Evolutionary conservation across 2,888 invertebrate species (phyloP), one percentile per base, ranked within the genome.

Genomic region (Pollenia labialis): DNA sequence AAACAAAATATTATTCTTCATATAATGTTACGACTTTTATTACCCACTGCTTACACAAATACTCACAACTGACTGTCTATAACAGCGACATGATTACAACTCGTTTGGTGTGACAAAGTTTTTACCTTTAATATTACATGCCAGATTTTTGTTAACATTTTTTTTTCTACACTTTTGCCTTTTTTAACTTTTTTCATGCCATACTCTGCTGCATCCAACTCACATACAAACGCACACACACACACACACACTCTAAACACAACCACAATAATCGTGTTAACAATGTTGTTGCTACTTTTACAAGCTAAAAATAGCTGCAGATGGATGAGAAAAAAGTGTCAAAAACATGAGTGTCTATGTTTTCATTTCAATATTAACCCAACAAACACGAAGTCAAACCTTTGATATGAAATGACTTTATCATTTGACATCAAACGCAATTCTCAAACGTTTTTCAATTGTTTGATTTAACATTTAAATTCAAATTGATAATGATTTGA

Each of bases 251-350:
- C 42, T 71, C 54, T 42, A 16, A 14, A 69, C 66, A n/a, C 77
- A 77, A 50, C 64, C 66, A 54, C 66, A 76, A 77, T 81, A 81
- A 85, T 81, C 72, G 76, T 74, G 77, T 79, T 75, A 85, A 82
- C 76, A 81, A 77, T 74, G 75, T 79, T 88, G 83, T 85, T 84
- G 87, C 81, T 81, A 85, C 75, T 80, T 83, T 72, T 66, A 84
- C 80, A 64, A 69, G 46, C 62, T 76, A 60, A 81, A 80, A 79
- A 69, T 60, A 64, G 44, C 50, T 76, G 75, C 52, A 56, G 42
- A n/a, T 16, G 56, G 12, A 10, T 42, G n/a, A 32, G 32, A 68
- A 79, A 76, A 84, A 82, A 85, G 85, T 87, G 85, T 77, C 86
- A 87, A 84, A 84, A 85, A 84, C 80, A 87, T 58, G 81, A 84